Evolutionary conservation across 2,113 vertebrate genomes (phyloP), one percentile per base, ranked within the genome.

Genomic region (Xyrauchen texanus): DNA sequence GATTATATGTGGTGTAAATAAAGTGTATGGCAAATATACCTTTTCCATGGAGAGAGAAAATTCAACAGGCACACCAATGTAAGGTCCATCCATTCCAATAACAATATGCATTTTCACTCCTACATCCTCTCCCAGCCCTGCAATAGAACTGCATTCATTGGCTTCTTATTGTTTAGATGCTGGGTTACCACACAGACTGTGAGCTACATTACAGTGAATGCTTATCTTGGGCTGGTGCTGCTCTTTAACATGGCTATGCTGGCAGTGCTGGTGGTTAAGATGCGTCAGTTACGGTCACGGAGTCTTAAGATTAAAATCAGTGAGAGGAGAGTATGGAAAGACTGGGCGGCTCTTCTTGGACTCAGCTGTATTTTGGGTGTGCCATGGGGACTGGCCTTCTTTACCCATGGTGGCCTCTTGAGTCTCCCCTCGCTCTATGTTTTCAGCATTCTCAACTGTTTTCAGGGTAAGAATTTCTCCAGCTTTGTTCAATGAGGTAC

Each of bases 311-410:
- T 44, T 5, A 69, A 13, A 58, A 82, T 44, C 53, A 82, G 55
- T 76, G 82, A 80, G 85, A 88, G 13, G 84, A 88, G 82, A 87
- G 81, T 84, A 82, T 89, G 86, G 86, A 92, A 88, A 75, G 91
- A 96, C 0, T 86, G 90, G 0, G 16, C 81, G 81, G 93, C 91
- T 0, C 81, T 99, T 52, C 84, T 97, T 8, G 95, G 95, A 3
- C 92, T 99, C 83, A 95, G 95, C 88, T 92, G 92, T 77, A 89
- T 97, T 58, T 88, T 99, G 21, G 96, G 97, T 3, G 87, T 97
- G 4, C 92, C 97, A 0, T 98, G 96, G 95, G 93, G 89, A 0
- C 70, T 98, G 61, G 83, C 90, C 11, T 93, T 91, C 88, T 90
- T 87, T 86, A 96, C 95, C 51, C 81, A 93, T 21, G 93, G 93